Conservation (phyloP, 2,888 invertebrate genomes). For the Ormyrus labotus region DNA sequence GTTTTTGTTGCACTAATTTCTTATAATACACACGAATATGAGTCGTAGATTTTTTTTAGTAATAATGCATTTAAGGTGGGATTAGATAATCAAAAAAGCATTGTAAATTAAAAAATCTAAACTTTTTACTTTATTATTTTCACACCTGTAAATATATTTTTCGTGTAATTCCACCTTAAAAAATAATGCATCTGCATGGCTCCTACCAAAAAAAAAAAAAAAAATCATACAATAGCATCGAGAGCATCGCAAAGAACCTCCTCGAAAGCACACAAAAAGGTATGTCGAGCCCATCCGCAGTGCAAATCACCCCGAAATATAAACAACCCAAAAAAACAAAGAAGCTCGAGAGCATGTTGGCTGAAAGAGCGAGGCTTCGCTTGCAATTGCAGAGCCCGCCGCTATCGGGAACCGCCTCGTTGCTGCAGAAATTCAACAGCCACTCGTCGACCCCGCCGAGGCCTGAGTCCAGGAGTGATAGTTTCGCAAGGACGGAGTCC, state of each 20-base stretch:
- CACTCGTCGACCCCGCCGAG: slow-evolving; percentile 66
- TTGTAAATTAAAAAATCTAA: not conserved
- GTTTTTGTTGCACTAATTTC: slow-evolving; percentile 40
- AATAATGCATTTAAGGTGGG: slow-evolving; percentile 23
- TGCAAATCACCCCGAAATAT: not conserved
- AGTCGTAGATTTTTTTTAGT: slow-evolving; percentile 13
- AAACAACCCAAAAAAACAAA: not conserved
- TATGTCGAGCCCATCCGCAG: not conserved
- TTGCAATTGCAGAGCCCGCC: slow-evolving; percentile 74
- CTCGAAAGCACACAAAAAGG: slow-evolving; percentile 2
- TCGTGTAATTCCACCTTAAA: slow-evolving; percentile 23
- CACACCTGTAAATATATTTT: not conserved
- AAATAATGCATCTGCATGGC: slow-evolving; percentile 48
- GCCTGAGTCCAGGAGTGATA: slow-evolving; percentile 71
- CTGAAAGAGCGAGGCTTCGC: slow-evolving; percentile 67
- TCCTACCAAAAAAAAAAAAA: not conserved
- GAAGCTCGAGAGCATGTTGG: slow-evolving; percentile 55
- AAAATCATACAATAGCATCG: too few relatives aligned
- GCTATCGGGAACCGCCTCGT: slow-evolving; percentile 65
- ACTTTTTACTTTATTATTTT: not conserved
- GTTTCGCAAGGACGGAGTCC: slow-evolving; percentile 69
- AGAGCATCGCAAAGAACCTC: not conserved
- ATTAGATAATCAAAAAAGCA: slow-evolving; percentile 3
- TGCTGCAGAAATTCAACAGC: slow-evolving; percentile 66
- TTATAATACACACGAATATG: slow-evolving; percentile 12